Percentiles rank a stretch among this genome's conserved stretches.
phyloP scores from a whole-genome alignment of 2,797 vertebrate genomes.

The Rhabdophis nuchalis region DNA sequence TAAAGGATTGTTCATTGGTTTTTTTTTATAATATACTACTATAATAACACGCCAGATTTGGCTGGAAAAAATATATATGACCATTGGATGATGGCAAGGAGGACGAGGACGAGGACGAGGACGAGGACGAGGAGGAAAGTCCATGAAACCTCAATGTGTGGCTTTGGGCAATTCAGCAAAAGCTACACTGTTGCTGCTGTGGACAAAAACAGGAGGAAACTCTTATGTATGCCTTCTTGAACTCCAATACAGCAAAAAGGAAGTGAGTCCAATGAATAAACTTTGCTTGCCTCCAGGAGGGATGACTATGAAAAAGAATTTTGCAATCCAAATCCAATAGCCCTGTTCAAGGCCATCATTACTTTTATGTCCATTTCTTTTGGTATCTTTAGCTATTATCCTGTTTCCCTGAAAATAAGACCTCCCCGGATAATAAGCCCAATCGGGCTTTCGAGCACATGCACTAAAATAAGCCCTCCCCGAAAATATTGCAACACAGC shows the following conservation, averaged over 20 bases:
- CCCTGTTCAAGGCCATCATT: not conserved
- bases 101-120: too few species aligned
- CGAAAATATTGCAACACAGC: too few species aligned
- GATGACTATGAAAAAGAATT: not conserved
- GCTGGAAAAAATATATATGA: not conserved
- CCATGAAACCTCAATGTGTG: not conserved
- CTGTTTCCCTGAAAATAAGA: too few species aligned
- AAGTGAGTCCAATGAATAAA: not conserved
- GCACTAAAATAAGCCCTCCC: too few species aligned
- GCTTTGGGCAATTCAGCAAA: not conserved
- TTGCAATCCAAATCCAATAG: not conserved
- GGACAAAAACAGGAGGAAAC: not conserved
- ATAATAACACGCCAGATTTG: not conserved
- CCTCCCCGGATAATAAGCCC: too few species aligned
- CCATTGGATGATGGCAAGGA: not conserved
- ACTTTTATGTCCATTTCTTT: not conserved
- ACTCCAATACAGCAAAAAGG: not conserved
- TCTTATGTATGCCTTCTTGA: not conserved
- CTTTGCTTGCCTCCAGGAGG: not conserved
- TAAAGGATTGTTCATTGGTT: not conserved
- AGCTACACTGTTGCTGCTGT: not conserved
- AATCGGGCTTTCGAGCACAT: too few species aligned
- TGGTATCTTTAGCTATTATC: not conserved
- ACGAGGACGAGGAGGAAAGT: too few species aligned
- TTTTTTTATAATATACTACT: not conserved